These are phyloP conservation scores for Eucidaris tribuloides DNA, from an alignment of 35 echinoderm and acorn worm genomes.

Conservation along the genomic window DNA sequence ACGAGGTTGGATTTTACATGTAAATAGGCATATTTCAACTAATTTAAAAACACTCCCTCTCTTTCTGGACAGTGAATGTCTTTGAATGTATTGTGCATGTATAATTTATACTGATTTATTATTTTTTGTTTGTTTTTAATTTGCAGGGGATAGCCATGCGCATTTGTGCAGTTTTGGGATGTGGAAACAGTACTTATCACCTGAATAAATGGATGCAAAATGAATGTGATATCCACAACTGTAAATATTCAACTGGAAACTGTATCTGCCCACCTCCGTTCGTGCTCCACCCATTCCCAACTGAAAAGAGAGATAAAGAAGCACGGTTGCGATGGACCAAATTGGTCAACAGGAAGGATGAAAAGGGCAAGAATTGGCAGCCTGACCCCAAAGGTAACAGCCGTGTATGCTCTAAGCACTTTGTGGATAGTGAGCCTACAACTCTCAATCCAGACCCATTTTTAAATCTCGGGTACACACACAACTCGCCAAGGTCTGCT, in stretches of 20 bases:
- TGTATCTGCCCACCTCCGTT: constrained; percentile 60
- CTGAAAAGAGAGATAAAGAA: constrained; percentile 34
- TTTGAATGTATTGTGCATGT: too few species aligned
- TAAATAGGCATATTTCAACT: too few species aligned
- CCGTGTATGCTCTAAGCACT: constrained; percentile 48
- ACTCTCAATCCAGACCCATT: constrained; percentile 35
- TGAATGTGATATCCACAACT: constrained; percentile 34
- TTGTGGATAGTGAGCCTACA: constrained; percentile 31
- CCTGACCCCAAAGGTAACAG: constrained; percentile 14
- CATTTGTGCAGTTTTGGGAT: background rate
- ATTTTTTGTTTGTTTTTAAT: too few species aligned
- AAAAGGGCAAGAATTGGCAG: constrained; percentile 21
- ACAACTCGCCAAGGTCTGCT: background rate
- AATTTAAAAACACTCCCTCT: too few species aligned
- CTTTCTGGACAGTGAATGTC: too few species aligned
- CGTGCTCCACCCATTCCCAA: constrained; percentile 48
- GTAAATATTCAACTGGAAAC: constrained; percentile 7
- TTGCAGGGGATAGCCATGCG: too few species aligned
- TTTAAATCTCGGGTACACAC: constrained; percentile 39
- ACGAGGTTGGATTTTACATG: too few species aligned
- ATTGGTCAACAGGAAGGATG: constrained; percentile 44
- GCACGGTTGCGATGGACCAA: constrained; percentile 31
- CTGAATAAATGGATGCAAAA: constrained; percentile 42
- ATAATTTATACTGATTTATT: too few species aligned
- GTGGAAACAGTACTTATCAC: constrained; percentile 41